phyloP scores from a whole-genome alignment of 2,797 vertebrate genomes.

The Lutjanus campechanus region DNA sequence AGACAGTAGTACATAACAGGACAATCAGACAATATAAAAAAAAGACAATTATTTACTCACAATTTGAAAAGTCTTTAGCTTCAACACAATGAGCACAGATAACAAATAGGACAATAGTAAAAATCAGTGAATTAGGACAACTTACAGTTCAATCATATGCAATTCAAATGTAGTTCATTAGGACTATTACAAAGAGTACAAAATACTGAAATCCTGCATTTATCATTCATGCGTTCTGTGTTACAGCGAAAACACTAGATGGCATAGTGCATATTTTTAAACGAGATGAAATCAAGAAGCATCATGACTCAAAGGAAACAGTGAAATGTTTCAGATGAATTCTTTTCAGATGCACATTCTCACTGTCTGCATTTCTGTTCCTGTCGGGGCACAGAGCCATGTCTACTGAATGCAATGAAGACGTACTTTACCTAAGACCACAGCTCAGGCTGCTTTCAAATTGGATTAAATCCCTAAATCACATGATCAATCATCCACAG shows the following conservation, averaged over 20 bases:
- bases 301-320: not conserved
- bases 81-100: no score
- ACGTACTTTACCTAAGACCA: slow-evolving; percentile 73
- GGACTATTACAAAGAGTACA: no score
- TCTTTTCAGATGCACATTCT: slow-evolving; percentile 18
- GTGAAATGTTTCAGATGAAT: slow-evolving; percentile 1
- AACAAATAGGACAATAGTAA: no score
- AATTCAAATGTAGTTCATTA: no score
- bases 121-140: no score
- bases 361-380: slow-evolving; percentile 20
- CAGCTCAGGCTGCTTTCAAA: slow-evolving; percentile 72
- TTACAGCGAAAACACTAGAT: slow-evolving; percentile 7
- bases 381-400: slow-evolving; percentile 45
- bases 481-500: slow-evolving; percentile 81
- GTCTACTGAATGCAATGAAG: slow-evolving; percentile 68
- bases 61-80: no score
- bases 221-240: not conserved
- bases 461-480: slow-evolving; percentile 84
- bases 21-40: no score
- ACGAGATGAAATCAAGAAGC: not conserved
- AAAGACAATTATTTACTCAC: no score
- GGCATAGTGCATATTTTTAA: not conserved
- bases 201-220: no score
- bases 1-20: no score
- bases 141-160: no score